Evolutionary conservation across 2,113 vertebrate species (phyloP).

Genomic region (Sander lucioperca): DNA sequence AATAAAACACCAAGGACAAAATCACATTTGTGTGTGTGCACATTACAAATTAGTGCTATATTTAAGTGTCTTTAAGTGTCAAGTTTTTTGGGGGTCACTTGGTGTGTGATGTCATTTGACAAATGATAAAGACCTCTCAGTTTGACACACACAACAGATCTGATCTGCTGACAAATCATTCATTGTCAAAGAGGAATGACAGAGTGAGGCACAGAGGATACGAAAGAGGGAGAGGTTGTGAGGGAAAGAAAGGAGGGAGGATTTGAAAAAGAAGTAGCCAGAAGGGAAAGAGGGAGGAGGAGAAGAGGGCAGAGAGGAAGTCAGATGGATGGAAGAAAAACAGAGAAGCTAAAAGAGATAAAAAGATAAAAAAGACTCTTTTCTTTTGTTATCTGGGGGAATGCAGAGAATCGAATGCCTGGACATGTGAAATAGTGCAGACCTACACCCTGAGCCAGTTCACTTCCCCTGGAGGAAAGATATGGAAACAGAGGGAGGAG

Average conservation of each 20-base stretch:
- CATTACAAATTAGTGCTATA: background rate
- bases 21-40: background rate
- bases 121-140: slow-evolving; percentile 32
- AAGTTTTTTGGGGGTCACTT: background rate
- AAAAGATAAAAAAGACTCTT: background rate
- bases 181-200: slow-evolving; percentile 31
- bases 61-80: background rate
- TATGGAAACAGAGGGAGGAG: slow-evolving; percentile 42
- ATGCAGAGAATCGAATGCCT: slow-evolving; percentile 44
- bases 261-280: background rate
- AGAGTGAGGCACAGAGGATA: slow-evolving; percentile 16
- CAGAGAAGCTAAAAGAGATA: slow-evolving; percentile 29
- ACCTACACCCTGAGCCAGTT: slow-evolving; percentile 36
- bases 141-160: slow-evolving; percentile 29
- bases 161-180: slow-evolving; percentile 27
- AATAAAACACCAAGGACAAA: background rate
- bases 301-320: background rate
- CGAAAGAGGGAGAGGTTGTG: background rate
- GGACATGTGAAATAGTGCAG: slow-evolving; percentile 71
- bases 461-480: slow-evolving; percentile 52
- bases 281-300: slow-evolving; percentile 8
- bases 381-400: slow-evolving; percentile 61
- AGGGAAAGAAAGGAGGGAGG: background rate
- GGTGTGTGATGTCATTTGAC: slow-evolving; percentile 25
- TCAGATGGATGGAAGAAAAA: slow-evolving; percentile 47